phyloP scores from a whole-genome alignment of 2,888 invertebrate species.

The Escarpia spicata region DNA sequence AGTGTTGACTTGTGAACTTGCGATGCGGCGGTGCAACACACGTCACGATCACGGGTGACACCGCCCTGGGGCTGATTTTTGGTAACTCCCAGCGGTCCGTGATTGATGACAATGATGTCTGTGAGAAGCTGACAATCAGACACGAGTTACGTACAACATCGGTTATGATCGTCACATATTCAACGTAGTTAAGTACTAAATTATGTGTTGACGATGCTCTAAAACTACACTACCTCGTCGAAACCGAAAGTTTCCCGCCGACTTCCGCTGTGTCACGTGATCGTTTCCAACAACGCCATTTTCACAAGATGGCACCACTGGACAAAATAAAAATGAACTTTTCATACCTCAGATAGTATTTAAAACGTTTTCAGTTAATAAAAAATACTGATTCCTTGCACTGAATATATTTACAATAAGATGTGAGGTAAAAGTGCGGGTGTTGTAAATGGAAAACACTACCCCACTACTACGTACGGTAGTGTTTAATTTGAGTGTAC shows the following conservation, averaged over 20 bases:
- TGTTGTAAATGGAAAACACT: no score
- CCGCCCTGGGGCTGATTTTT: neutral
- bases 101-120: neutral
- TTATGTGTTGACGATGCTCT: neutral
- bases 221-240: neutral
- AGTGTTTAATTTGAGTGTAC: no score
- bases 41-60: neutral
- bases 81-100: neutral
- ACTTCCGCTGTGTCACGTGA: neutral
- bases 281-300: neutral
- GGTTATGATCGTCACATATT: neutral
- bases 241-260: conserved; percentile 11
- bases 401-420: no score
- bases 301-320: neutral
- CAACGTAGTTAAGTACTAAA: neutral
- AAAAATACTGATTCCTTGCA: no score
- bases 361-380: no score
- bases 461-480: no score
- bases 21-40: neutral
- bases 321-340: no score
- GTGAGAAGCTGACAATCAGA: neutral
- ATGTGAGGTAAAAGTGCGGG: no score
- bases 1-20: neutral
- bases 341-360: no score
- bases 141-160: neutral